Base-by-base conservation (phyloP, 2,888 invertebrate genomes). In the Metopia argyrocephala region DNA sequence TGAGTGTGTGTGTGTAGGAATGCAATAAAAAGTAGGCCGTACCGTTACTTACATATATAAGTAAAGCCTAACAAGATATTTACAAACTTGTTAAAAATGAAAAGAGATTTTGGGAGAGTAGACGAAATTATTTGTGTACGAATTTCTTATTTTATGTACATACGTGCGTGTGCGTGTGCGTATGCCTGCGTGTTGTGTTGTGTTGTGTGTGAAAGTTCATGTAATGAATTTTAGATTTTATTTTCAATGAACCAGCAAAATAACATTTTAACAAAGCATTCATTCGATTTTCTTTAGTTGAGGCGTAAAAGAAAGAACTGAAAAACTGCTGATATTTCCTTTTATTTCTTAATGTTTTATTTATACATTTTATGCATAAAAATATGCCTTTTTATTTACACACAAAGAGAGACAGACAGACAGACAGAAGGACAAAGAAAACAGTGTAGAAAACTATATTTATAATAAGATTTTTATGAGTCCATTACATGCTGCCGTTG, bases 201-300 rank as follows among this genome's bases (percentile, higher is more conserved):
- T 46, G 38, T 27, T 57, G 20, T 5, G 52, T 54, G 46, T 27
- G 31, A 52, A 21, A 84, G 84, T 83, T 82, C 84, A 82, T 86
- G 85, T 85, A 87, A 88, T 87, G 88, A 87, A 86, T 87, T 88
- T 86, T 85, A 87, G 85, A 88, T 87, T 87, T 86, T 83, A 84
- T 85, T 85, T 78, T 83, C 85, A 86, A 85, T 85, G 85, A 84
- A 83, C 68, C 79, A 82, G 74, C 64, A 83, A 62, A 79, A 79
- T 79, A 64, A 59, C 46, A 78, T 64, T 76, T 64, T 57, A 68
- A 69, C 28, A 69, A 52, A 65, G 23, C 28, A 65, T n/a, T n/a
- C n/a, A n/a, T n/a, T n/a, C n/a, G 15, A 38, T 38, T 12, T 2
- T 38, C 48, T 50, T 21, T 45, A 59, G 28, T 20, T 46, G 50